A percentile compares a stretch with the other conserved stretches of the same genome.
Conservation (phyloP, 2,797 vertebrate species). For the Labroides dimidiatus region DNA sequence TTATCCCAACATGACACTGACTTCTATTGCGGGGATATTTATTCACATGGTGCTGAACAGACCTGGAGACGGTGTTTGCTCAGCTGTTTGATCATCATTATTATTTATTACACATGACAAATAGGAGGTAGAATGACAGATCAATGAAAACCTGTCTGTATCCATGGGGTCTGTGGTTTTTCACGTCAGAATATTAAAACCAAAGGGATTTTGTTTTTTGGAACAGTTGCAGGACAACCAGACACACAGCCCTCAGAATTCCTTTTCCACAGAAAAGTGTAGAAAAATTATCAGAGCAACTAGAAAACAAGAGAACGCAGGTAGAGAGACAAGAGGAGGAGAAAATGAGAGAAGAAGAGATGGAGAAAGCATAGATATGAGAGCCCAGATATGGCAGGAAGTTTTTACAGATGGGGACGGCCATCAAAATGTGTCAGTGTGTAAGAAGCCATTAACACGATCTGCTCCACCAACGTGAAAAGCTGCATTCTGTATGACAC, state of each 20-base stretch:
- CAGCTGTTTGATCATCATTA: background rate
- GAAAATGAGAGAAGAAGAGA: background rate
- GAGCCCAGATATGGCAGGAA: slow-evolving; percentile 20
- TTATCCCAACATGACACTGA: no score
- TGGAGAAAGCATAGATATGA: background rate
- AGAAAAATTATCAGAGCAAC: slow-evolving; percentile 1
- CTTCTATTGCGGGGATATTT: no score
- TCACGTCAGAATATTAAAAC: slow-evolving; percentile 21
- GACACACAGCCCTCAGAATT: slow-evolving; percentile 34
- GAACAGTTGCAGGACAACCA: slow-evolving; percentile 1
- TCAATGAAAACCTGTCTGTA: slow-evolving; percentile 3
- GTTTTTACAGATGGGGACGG: slow-evolving; percentile 22
- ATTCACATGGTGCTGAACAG: no score
- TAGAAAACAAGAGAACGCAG: slow-evolving; percentile 22
- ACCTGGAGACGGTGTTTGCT: no score
- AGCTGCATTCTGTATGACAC: slow-evolving; percentile 5
- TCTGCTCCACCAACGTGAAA: slow-evolving; percentile 2
- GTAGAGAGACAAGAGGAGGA: slow-evolving; percentile 12
- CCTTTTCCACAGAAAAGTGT: background rate
- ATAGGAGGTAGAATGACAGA: background rate
- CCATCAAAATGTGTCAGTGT: slow-evolving; percentile 41
- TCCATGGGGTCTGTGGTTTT: background rate
- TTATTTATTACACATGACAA: slow-evolving; percentile 4
- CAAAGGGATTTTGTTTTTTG: slow-evolving; percentile 2
- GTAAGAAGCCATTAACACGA: slow-evolving; percentile 28